Evolutionary conservation across 2,888 invertebrate species (phyloP).

Genomic region (Nephrotoma guestfalica): DNA sequence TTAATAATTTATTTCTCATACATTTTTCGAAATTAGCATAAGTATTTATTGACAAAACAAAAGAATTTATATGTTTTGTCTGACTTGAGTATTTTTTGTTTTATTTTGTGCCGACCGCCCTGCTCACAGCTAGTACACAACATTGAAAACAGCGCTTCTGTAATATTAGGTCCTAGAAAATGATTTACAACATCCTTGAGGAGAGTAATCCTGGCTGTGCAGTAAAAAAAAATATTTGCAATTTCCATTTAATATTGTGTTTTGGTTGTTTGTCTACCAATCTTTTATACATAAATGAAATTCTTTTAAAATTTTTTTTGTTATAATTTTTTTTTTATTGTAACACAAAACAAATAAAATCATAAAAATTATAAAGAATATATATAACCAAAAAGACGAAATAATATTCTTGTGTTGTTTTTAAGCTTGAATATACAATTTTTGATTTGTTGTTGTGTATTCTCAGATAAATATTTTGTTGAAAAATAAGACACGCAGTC

Average conservation of each 20-base stretch:
- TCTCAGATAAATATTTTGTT: not conserved
- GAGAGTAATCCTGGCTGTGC: not conserved
- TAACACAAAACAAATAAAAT: not conserved
- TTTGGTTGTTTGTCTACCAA: not conserved
- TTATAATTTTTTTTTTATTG: not conserved
- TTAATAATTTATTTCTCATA: not conserved
- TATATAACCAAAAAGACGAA: not conserved
- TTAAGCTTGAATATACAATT: not conserved
- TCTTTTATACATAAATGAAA: not conserved
- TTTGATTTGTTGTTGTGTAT: not conserved
- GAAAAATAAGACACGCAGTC: not conserved
- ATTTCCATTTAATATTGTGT: not conserved
- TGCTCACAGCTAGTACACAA: too few relatives aligned
- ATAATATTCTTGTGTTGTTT: not conserved
- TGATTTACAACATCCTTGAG: not conserved
- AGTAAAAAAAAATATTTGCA: not conserved
- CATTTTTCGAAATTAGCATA: not conserved
- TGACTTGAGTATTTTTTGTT: not conserved
- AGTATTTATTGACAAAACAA: not conserved
- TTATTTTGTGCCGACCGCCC: not conserved
- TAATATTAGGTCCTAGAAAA: not conserved
- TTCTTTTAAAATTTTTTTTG: not conserved
- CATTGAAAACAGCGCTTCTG: not conserved
- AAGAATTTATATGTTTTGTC: not conserved
- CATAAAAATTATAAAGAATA: not conserved